Conservation (phyloP, 2,113 vertebrate species). For the Sinocyclocheilus anophthalmus region DNA sequence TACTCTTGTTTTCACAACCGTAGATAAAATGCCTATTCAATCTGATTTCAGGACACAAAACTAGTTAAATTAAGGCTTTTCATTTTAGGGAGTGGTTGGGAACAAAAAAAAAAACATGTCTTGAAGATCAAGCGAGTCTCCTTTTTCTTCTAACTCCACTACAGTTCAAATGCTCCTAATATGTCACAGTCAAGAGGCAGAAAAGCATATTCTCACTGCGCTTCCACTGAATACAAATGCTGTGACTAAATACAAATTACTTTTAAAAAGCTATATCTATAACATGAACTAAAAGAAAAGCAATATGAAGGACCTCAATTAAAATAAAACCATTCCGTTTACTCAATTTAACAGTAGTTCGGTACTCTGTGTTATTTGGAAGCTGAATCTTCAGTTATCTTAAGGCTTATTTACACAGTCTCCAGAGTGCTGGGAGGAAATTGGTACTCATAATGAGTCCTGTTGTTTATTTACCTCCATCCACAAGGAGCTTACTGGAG, state of each 20-base stretch:
- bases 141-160: not conserved
- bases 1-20: slow-evolving; percentile 50
- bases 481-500: slow-evolving; percentile 51
- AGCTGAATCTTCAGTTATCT: slow-evolving; percentile 55
- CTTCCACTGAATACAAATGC: slow-evolving; percentile 25
- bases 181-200: not conserved
- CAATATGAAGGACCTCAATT: slow-evolving; percentile 46
- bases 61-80: slow-evolving; percentile 13
- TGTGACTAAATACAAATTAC: not conserved
- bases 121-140: slow-evolving; percentile 11
- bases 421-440: slow-evolving; percentile 62
- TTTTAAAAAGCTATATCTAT: not conserved
- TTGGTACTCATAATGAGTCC: slow-evolving; percentile 64
- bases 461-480: slow-evolving; percentile 69
- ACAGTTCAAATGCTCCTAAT: slow-evolving; percentile 8
- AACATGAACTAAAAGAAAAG: slow-evolving; percentile 21
- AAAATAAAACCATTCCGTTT: slow-evolving; percentile 59
- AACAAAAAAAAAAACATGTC: slow-evolving; percentile 13
- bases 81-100: not conserved
- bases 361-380: slow-evolving; percentile 59
- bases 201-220: not conserved
- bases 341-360: slow-evolving; percentile 54
- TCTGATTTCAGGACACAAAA: slow-evolving; percentile 52
- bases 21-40: slow-evolving; percentile 54
- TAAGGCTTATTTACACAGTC: slow-evolving; percentile 58